These are phyloP conservation scores for Dipodomys stephensi DNA, from an alignment of 2,113 vertebrate genomes.

Conservation along the genomic window DNA sequence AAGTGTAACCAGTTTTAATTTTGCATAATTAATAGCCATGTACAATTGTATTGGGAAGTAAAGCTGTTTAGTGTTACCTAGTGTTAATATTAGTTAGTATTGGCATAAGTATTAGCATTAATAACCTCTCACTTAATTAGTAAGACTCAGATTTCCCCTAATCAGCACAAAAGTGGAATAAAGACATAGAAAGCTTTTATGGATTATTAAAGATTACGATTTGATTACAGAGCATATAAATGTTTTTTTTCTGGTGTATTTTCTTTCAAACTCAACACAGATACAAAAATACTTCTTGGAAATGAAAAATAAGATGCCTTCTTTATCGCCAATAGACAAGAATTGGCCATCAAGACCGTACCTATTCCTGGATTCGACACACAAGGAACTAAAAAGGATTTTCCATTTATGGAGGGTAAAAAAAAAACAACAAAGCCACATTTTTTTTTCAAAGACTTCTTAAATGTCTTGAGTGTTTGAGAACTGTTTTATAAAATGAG, in stretches of 20 bases:
- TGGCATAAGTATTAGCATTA: not conserved
- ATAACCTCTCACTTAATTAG: not conserved
- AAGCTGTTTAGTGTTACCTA: not conserved
- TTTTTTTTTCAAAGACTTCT: constrained; percentile 19
- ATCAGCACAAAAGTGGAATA: not conserved
- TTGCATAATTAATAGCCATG: not conserved
- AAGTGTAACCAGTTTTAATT: not conserved
- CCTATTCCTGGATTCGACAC: constrained; percentile 93
- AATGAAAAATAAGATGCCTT: constrained; percentile 94
- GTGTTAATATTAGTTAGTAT: too few relatives aligned
- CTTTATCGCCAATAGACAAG: constrained; percentile 96
- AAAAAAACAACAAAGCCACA: too few relatives aligned
- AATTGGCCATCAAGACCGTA: constrained; percentile 95
- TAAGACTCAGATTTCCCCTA: not conserved
- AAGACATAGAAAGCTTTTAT: not conserved
- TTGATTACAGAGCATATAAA: not conserved
- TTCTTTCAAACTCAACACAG: constrained; percentile 85
- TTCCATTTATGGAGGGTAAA: constrained; percentile 98
- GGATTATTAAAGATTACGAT: not conserved
- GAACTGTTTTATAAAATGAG: not conserved
- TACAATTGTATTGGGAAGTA: not conserved
- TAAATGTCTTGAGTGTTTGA: not conserved
- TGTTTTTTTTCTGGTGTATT: not conserved
- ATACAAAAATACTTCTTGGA: constrained; percentile 97
- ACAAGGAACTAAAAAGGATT: constrained; percentile 94